A percentile compares a stretch with the other conserved stretches of the same genome.
These are phyloP conservation scores for Litocranius walleri DNA, from an alignment of 2,113 vertebrate species.

Conservation along the genomic window DNA sequence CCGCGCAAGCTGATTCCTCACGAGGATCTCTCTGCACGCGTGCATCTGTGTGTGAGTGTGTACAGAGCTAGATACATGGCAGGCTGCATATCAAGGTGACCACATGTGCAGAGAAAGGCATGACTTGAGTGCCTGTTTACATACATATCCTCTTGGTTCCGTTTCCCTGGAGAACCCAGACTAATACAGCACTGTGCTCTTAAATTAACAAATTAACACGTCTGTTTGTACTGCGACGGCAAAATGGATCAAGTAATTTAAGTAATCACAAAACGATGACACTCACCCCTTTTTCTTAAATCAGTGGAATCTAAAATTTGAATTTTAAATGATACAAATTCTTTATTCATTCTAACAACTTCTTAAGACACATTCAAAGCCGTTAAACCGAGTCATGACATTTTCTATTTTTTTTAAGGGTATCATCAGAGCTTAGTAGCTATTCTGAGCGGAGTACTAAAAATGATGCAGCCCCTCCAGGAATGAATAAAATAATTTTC, in stretches of 20 bases:
- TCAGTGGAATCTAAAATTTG: neutral
- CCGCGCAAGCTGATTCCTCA: neutral
- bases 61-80: neutral
- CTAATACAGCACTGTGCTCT: neutral
- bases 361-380: neutral
- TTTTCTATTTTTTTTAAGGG: neutral
- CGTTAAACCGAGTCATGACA: neutral
- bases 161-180: neutral
- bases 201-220: neutral
- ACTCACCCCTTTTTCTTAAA: neutral
- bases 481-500: conserved; percentile 1
- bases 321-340: neutral
- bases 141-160: neutral
- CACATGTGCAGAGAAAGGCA: neutral
- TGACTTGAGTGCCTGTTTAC: rapidly evolving
- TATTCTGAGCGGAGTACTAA: neutral
- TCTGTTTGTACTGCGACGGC: neutral
- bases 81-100: neutral
- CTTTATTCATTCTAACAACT: neutral
- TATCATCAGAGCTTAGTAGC: neutral
- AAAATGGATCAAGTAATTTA: neutral
- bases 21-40: neutral
- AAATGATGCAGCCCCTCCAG: neutral
- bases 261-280: neutral
- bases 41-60: too few relatives aligned